Percentiles rank a stretch among this genome's conserved stretches.
Conservation (phyloP, 2,797 vertebrate genomes). For the Alectoris magna region DNA sequence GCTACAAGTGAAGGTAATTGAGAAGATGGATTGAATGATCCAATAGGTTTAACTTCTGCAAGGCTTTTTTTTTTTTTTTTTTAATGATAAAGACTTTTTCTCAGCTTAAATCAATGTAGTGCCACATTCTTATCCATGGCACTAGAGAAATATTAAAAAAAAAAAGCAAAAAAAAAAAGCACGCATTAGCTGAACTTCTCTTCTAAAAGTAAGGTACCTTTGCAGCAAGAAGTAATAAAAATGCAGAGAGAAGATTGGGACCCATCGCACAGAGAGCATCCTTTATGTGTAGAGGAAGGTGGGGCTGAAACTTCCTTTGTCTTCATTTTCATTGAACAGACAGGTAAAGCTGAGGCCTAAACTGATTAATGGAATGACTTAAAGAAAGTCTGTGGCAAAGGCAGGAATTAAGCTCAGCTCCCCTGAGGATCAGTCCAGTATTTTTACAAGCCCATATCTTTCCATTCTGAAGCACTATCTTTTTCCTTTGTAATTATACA, state of each 20-base stretch:
- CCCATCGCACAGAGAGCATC: neutral
- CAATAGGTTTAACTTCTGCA: neutral
- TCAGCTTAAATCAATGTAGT: neutral
- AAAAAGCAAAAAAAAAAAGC: neutral
- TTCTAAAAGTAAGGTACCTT: neutral
- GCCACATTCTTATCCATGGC: neutral
- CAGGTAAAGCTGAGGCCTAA: slow-evolving; percentile 47
- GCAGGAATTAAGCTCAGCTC: slow-evolving; percentile 38
- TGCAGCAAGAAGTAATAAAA: neutral
- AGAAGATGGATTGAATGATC: slow-evolving; percentile 6
- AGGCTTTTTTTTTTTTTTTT: neutral
- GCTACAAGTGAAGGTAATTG: slow-evolving; percentile 1
- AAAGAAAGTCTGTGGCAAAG: slow-evolving; percentile 26
- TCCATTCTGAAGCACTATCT: slow-evolving; percentile 14
- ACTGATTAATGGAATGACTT: slow-evolving; percentile 54
- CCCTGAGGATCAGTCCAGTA: slow-evolving; percentile 14
- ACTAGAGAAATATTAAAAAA: neutral
- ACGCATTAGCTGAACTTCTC: neutral
- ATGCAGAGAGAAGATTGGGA: neutral
- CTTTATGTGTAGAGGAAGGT: neutral
- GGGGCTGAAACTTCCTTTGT: slow-evolving; percentile 11
- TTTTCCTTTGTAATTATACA: slow-evolving; percentile 58
- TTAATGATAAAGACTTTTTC: neutral
- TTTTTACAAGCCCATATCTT: slow-evolving; percentile 20
- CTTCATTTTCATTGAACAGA: slow-evolving; percentile 19